Conservation (phyloP, 1,140 invertebrate genomes). For the Heliconius melpomene region DNA sequence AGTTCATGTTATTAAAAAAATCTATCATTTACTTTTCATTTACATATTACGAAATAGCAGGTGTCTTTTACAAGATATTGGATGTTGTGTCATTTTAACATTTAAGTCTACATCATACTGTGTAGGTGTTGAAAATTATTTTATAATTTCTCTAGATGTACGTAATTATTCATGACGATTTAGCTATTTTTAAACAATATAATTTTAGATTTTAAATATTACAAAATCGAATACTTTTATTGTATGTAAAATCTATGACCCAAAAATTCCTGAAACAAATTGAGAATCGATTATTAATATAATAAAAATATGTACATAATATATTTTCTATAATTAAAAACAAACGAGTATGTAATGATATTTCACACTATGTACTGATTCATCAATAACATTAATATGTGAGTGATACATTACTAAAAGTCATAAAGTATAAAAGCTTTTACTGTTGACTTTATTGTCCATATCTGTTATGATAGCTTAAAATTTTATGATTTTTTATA, state of each 20-base stretch:
- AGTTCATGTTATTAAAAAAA: conserved; percentile 3
- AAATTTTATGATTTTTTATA: not conserved
- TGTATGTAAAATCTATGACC: not conserved
- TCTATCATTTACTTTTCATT: conserved; percentile 5
- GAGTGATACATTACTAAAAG: conserved; percentile 8
- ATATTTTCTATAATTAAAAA: not conserved
- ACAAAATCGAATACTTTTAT: not conserved
- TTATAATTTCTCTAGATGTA: conserved; percentile 46
- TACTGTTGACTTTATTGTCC: not conserved
- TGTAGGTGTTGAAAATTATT: conserved; percentile 61
- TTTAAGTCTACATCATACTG: conserved; percentile 57
- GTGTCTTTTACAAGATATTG: conserved; percentile 43
- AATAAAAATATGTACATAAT: not conserved
- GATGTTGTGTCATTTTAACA: conserved; percentile 50
- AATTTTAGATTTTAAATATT: not conserved
- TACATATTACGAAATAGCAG: conserved; percentile 45
- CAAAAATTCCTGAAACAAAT: not conserved
- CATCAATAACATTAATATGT: conserved; percentile 1
- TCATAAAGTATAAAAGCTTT: not conserved
- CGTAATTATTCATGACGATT: conserved; percentile 46
- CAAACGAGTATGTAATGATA: not conserved
- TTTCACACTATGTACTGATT: not conserved
- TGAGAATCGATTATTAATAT: not conserved
- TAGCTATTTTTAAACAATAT: conserved; percentile 40
- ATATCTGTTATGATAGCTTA: not conserved